Base-by-base conservation (phyloP, 2,113 vertebrate species). In the Oreochromis niloticus region DNA sequence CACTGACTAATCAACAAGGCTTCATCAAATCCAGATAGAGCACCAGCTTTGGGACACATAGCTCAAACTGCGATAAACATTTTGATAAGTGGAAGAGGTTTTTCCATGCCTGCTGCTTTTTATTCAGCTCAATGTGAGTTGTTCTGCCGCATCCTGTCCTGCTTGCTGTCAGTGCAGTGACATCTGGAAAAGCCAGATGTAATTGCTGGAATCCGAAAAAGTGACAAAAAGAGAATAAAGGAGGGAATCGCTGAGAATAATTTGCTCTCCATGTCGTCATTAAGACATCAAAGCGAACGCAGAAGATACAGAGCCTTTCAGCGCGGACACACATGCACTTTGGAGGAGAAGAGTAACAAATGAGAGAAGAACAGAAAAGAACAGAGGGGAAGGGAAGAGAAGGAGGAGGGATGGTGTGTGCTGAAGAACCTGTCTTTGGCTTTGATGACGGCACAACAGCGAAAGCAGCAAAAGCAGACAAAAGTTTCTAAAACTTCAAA, bases 401-500 rank as follows among this genome's bases (percentile, higher is more conserved):
- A 83, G 14, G 85, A 85, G 90, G 91, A 84, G 91, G 86, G 91
- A 83, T 10, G 55, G 83, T 85, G 87, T 86, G 83, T 91, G 93
- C 81, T 84, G 91, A 88, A 94, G 92, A 94, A 88, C 91, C 92
- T 56, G 91, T 86, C 84, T 87, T 93, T 86, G 68, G 87, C 94
- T 94, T 95, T 95, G 94, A 95, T 93, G 94, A 86, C 9, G 52
- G 89, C 30, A 68, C 85, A 81, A 90, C 83, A 88, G 91, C 86
- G 85, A 75, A 91, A 84, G 92, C 91, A 84, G 83, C 85, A 68
- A 71, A 79, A 83, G 88, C 86, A 90, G 84, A 96, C 95, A 96
- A 96, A 96, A 95, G 95, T 94, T 95, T 95, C 88, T 85, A 94
- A 94, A 92, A 94, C 96, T 96, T 96, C 94, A 96, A 96, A 96